Evolutionary conservation across 1,140 invertebrate genomes (phyloP).

Genomic region (Globodera rostochiensis): DNA sequence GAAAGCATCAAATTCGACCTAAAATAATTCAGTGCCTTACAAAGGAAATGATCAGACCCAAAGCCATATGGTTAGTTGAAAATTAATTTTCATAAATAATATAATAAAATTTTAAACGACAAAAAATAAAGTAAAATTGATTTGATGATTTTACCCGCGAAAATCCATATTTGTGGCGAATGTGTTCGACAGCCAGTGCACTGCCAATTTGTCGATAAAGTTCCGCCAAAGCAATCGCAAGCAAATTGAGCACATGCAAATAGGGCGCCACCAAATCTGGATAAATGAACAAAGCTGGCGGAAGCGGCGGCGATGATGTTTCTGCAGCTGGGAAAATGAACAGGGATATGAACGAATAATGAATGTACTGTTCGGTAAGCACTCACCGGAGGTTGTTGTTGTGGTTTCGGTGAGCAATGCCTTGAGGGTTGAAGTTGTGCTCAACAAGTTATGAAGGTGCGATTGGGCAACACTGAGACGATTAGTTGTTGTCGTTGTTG

Average conservation of each 20-base stretch:
- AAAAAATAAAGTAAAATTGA: too few species aligned
- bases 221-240: slow-evolving; percentile 9
- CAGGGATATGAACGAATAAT: too few species aligned
- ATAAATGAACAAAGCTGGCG: slow-evolving; percentile 1
- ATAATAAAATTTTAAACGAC: too few species aligned
- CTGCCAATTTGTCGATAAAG: slow-evolving; percentile 2
- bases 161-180: background rate
- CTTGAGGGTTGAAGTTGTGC: background rate
- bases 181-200: background rate
- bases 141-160: background rate
- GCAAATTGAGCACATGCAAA: slow-evolving; percentile 22
- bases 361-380: too few species aligned
- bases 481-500: background rate
- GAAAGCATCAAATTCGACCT: background rate
- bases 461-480: background rate
- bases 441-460: background rate
- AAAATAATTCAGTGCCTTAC: background rate
- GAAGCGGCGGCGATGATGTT: background rate
- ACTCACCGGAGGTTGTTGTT: background rate
- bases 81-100: too few species aligned
- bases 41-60: too few species aligned
- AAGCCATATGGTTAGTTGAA: too few species aligned
- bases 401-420: background rate
- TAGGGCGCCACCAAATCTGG: slow-evolving; percentile 19
- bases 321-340: too few species aligned